phyloP scores from a whole-genome alignment of 2,888 invertebrate species.

The Leucozona laternaria region DNA sequence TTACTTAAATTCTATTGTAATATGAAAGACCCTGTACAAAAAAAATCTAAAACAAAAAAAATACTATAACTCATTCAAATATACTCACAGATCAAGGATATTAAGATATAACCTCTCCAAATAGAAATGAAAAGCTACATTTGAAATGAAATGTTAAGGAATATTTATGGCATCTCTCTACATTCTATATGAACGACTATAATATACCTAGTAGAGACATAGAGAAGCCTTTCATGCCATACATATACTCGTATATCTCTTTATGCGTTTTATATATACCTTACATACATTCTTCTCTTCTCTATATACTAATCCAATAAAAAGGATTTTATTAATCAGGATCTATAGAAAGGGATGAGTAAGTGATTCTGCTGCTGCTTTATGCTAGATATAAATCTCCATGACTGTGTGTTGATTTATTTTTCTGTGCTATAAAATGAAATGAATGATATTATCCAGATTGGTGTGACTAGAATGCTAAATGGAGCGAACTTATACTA shows the following conservation, averaged over 20 bases:
- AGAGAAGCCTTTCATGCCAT: slow-evolving; percentile 46
- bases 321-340: slow-evolving; percentile 72
- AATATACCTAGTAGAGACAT: not conserved
- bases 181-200: not conserved
- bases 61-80: slow-evolving; percentile 39
- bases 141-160: slow-evolving; percentile 66
- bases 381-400: not conserved
- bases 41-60: slow-evolving; percentile 1
- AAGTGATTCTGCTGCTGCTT: not conserved
- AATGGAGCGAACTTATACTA: slow-evolving; percentile 20
- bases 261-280: not conserved
- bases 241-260: no score
- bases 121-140: slow-evolving; percentile 21
- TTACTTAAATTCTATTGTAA: no score
- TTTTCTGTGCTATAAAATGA: slow-evolving; percentile 61
- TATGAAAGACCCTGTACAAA: not conserved
- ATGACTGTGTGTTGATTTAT: slow-evolving; percentile 32
- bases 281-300: slow-evolving; percentile 6
- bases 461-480: slow-evolving; percentile 63
- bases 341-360: slow-evolving; percentile 19
- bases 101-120: slow-evolving; percentile 37
- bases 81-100: slow-evolving; percentile 55
- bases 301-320: slow-evolving; percentile 66
- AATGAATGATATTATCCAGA: slow-evolving; percentile 65
- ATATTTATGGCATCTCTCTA: slow-evolving; percentile 66